Percentiles rank a stretch among this genome's conserved stretches.
Evolutionary conservation across 2,888 invertebrate genomes (phyloP).

Genomic region (Deilephila porcellus): DNA sequence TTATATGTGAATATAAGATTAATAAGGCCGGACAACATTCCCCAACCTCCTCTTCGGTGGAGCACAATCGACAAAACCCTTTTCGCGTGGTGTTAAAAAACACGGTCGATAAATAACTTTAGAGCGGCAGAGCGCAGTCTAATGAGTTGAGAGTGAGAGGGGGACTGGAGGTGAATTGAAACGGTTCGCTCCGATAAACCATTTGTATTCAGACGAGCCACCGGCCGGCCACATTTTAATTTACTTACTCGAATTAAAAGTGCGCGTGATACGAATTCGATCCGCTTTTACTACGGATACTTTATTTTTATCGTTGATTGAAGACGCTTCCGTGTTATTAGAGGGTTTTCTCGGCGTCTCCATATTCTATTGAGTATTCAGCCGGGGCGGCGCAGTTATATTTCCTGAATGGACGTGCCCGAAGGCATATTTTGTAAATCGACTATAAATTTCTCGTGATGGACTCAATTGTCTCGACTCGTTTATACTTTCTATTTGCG

Average conservation of each 20-base stretch:
- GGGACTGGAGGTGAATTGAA: constrained; percentile 64
- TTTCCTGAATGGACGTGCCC: constrained; percentile 48
- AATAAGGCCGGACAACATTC: constrained; percentile 48
- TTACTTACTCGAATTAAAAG: constrained; percentile 83
- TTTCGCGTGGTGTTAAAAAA: constrained; percentile 61
- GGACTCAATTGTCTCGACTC: constrained; percentile 60
- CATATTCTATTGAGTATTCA: constrained; percentile 27
- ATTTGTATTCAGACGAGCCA: constrained; percentile 80
- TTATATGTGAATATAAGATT: constrained; percentile 34
- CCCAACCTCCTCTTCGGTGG: constrained; percentile 45
- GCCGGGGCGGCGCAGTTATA: constrained; percentile 45
- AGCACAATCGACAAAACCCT: constrained; percentile 65
- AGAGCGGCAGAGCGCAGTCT: constrained; percentile 59
- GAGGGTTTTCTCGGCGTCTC: constrained; percentile 28
- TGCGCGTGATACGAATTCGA: constrained; percentile 80
- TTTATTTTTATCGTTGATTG: constrained; percentile 81
- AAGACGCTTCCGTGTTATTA: constrained; percentile 69
- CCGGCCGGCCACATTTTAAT: constrained; percentile 80
- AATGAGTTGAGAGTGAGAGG: constrained; percentile 67
- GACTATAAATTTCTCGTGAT: constrained; percentile 61
- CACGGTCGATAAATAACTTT: constrained; percentile 46
- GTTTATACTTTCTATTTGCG: constrained; percentile 65
- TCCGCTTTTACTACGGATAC: constrained; percentile 66
- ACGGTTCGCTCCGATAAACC: constrained; percentile 73
- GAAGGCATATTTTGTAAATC: constrained; percentile 67